A percentile compares a stretch with the other conserved stretches of the same genome.
Evolutionary conservation across 2,113 vertebrate genomes (phyloP).

Genomic region (Oxyruncus cristatus): DNA sequence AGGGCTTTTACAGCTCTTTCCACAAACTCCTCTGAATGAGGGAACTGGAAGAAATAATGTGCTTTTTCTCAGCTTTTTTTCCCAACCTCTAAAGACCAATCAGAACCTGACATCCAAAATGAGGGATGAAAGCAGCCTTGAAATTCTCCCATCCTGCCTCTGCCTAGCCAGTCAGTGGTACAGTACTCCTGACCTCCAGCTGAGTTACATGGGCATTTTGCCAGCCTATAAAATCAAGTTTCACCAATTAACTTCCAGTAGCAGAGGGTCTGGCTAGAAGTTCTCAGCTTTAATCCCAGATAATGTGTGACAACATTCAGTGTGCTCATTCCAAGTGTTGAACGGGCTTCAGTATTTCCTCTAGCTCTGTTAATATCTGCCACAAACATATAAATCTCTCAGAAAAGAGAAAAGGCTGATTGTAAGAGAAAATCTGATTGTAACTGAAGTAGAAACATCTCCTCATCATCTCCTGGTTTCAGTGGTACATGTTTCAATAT

Average conservation of each 20-base stretch:
- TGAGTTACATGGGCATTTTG: not conserved
- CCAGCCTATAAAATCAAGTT: conserved; percentile 17
- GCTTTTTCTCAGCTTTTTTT: not conserved
- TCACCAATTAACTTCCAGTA: conserved; percentile 4
- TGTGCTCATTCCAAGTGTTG: not conserved
- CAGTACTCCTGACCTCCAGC: not conserved
- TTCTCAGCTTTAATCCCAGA: conserved; percentile 14
- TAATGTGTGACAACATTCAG: not conserved
- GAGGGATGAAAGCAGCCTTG: not conserved
- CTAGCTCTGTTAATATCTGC: not conserved
- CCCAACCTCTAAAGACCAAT: not conserved
- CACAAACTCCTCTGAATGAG: not conserved
- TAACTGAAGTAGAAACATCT: not conserved
- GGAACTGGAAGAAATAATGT: not conserved
- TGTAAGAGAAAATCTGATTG: not conserved
- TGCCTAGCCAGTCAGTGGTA: not conserved
- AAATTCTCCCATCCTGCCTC: not conserved
- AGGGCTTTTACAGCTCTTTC: not conserved
- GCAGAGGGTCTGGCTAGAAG: not conserved
- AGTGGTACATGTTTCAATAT: not conserved
- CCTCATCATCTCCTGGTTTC: not conserved
- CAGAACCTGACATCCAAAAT: not conserved
- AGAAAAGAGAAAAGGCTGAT: not conserved
- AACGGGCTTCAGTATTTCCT: conserved; percentile 4
- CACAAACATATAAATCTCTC: not conserved